Base-by-base conservation (phyloP, 2,113 vertebrate genomes). In the Sterrhoptilus dennistouni region DNA sequence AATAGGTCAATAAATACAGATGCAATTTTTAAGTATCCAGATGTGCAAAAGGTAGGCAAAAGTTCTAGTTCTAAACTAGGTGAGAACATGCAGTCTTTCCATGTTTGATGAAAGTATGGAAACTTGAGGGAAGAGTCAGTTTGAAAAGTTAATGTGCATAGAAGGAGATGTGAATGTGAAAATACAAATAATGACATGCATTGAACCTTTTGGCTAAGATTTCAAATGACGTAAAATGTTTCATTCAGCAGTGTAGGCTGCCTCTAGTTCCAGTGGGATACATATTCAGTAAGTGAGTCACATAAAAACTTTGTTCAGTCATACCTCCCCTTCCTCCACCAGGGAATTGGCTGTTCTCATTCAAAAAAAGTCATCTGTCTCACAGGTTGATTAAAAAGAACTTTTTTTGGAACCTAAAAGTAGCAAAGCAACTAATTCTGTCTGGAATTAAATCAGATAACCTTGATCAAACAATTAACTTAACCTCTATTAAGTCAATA, bases 381-480 rank as follows among this genome's bases (percentile, higher is more conserved):
- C 24, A 65, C 9, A 27, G 7, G 8, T 89, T 87, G 69, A 87
- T 79, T 49, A 87, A 96, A 94, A 79, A 65, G 40, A 95, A 89
- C 70, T 88, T 87, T 89, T 89, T 95, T 70, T 83, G 8, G 35
- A 93, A 65, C 42, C n/a, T 93, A 54, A 87, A 87, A 85, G 93
- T 75, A 89, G 78, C 44, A 89, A 90, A 93, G 42, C 45, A 85
- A 70, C 47, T 91, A 90, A 69, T 93, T 69, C 44, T 63, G 17
- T 50, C 53, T 91, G 45, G 66, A 91, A 82, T 83, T 91, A 85
- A 94, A 90, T 89, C 61, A 91, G 65, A 70, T 66, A 89, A 63
- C 19, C 66, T 92, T 83, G 78, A 91, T 90, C 78, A 91, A 91
- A 91, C 75, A 88, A 94, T 95, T 96, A 97, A 87, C 70, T 95